phyloP scores from a whole-genome alignment of 2,797 vertebrate genomes.

The Gila robusta region DNA sequence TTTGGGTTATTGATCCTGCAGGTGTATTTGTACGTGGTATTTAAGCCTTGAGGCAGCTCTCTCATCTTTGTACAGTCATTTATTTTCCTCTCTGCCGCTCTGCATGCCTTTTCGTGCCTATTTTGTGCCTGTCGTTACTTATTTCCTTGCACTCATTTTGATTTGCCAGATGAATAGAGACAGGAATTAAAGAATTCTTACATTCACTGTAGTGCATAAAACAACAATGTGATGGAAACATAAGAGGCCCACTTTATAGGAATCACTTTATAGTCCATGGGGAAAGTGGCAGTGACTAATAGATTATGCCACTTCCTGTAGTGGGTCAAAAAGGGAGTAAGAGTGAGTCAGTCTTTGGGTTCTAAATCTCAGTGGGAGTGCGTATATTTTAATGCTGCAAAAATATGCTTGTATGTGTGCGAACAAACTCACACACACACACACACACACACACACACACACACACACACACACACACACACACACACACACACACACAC shows the following conservation, averaged over 20 bases:
- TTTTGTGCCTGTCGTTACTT: constrained; percentile 9
- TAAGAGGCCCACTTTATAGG: background rate
- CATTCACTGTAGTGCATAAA: constrained; percentile 4
- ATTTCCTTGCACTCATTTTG: constrained; percentile 26
- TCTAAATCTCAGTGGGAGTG: background rate
- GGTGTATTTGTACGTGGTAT: constrained; percentile 54
- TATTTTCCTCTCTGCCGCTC: constrained; percentile 10
- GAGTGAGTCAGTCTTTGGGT: constrained; percentile 12
- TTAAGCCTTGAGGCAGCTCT: constrained; percentile 46
- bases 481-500: background rate
- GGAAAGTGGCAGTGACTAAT: constrained; percentile 23
- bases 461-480: background rate
- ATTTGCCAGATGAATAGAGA: constrained; percentile 15
- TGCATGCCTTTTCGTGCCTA: constrained; percentile 20
- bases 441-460: background rate
- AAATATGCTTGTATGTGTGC: background rate
- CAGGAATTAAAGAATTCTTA: background rate
- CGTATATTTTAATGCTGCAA: background rate
- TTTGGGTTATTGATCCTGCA: constrained; percentile 45
- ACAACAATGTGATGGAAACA: constrained; percentile 9
- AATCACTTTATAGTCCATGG: background rate
- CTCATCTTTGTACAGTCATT: constrained; percentile 9
- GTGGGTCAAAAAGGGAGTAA: constrained; percentile 12
- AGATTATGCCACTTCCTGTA: constrained; percentile 28
- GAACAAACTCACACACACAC: background rate